These are phyloP conservation scores for Habroteleia sp. DNA, from an alignment of 2,888 invertebrate genomes.

Conservation along the genomic window DNA sequence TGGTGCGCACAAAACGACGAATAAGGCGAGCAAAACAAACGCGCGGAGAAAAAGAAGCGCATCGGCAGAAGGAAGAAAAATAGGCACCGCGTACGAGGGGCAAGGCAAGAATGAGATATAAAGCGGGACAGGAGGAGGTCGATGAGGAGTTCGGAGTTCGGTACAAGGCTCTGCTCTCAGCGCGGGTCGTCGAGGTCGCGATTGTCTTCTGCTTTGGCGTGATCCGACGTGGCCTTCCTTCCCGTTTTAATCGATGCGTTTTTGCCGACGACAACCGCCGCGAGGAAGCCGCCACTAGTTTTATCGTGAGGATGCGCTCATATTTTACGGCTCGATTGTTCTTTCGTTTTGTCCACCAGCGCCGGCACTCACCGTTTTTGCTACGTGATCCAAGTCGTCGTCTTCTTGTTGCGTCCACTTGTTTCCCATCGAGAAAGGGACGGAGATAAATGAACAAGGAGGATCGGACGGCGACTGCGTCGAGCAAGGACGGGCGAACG, in stretches of 20 bases:
- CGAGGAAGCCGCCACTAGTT: constrained; percentile 71
- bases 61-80: constrained; percentile 7
- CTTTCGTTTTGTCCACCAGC: constrained; percentile 62
- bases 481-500: constrained; percentile 9
- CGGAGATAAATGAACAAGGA: constrained; percentile 26
- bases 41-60: neutral
- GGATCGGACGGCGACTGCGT: neutral
- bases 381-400: constrained; percentile 48
- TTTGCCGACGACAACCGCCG: constrained; percentile 64
- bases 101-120: constrained; percentile 37
- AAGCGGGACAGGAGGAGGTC: constrained; percentile 31
- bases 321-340: constrained; percentile 72
- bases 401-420: constrained; percentile 40
- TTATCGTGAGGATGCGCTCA: constrained; percentile 70
- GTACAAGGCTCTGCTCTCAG: constrained; percentile 79
- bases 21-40: constrained; percentile 7
- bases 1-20: constrained; percentile 4
- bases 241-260: constrained; percentile 69
- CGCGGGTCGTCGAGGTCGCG: constrained; percentile 75
- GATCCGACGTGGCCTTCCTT: constrained; percentile 64
- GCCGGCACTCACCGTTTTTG: constrained; percentile 52
- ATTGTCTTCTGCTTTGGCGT: constrained; percentile 70
- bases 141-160: constrained; percentile 69
- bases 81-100: neutral
- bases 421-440: constrained; percentile 37